Base-by-base conservation (phyloP, 2,888 invertebrate genomes). In the Seladonia tumulorum region DNA sequence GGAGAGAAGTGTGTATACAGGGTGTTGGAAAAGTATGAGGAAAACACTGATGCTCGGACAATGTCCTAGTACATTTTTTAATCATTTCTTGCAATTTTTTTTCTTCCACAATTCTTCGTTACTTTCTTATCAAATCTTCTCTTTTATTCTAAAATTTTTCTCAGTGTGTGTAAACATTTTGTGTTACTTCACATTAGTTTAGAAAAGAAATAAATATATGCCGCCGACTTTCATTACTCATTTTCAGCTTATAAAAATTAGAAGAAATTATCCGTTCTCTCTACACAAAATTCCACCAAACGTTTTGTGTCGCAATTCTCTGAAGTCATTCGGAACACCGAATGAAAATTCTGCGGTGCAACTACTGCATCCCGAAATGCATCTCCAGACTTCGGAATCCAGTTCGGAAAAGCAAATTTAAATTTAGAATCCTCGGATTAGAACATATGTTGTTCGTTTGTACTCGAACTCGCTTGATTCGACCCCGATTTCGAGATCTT, bases 1-100 rank as follows among this genome's bases (percentile, higher is more conserved):
- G 49, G 74, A 53, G 70, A 49, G 68, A 60, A 60, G 70, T n/a
- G 25, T 22, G 7, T 75, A 47, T 84, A 84, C 63, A 63, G 74
- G 77, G 63, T 82, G 77, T 82, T 25, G 42, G 42, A 74, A 73
- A 76, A 35, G n/a, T 82, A 73, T 25, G 1, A 45, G 49, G 66
- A 22, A 63, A 7, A n/a, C 29, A 68, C n/a, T 5, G 29, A n/a
- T 1, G 22, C n/a, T 57, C 57, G 0, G n/a, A n/a, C n/a, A 57
- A 57, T n/a, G 12, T 16, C 5, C 16, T 16, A 16, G 47, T 47
- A n/a, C 25, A 63, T 16, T 63, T 29, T 29, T 18, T 16, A 63
- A 16, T 63, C 2, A 2, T 29, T 14, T 63, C 63, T 29, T 18
- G 16, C 7, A 2, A 5, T 12, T 45, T 45, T 14, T 12, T 2